Base-by-base conservation (phyloP, 2,888 invertebrate species). In the Andricus quercusramuli region DNA sequence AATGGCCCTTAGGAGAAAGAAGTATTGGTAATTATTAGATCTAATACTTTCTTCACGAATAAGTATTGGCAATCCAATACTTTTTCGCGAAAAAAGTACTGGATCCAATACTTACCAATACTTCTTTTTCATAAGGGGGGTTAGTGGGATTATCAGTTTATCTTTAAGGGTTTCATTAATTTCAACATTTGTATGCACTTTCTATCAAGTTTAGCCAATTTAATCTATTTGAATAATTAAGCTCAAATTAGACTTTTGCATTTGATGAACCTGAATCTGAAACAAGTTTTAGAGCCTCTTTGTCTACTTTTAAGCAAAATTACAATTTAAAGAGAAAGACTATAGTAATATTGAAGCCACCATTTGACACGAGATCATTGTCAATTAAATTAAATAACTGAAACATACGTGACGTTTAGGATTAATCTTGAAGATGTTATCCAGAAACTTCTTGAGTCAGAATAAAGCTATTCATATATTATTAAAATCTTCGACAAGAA, bases 331-430 rank as follows among this genome's bases (percentile, higher is more conserved):
- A 29, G 25, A 62, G 62, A 62, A 62, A 29, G 29, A 64, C 22
- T 29, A 29, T 25, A 17, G 29, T 64, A 17, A 29, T n/a, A n/a
- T 64, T 17, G 25, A 64, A 29, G 64, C 15, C 15, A 64, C 64
- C 29, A 64, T 29, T 64, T 64, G 29, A 64, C 64, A 64, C 29
- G 64, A 29, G 64, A 64, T 64, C 29, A 64, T 64, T 64, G 17
- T 64, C 64, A 29, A 64, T 64, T 29, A 64, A 64, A 29, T 64
- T 64, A 29, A 64, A 64, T 22, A 64, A 29, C 2, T 64, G 64
- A 64, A 64, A 64, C 64, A 29, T 17, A 47, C 47, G 64, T 29
- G 64, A 29, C 29, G 64, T 17, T 64, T 5, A 62, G 17, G 25
- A 62, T 15, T 64, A 15, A 17, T 17, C 3, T 1, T 62, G 11